Conservation (phyloP, 2,797 vertebrate genomes). For the Pitangus sulphuratus region DNA sequence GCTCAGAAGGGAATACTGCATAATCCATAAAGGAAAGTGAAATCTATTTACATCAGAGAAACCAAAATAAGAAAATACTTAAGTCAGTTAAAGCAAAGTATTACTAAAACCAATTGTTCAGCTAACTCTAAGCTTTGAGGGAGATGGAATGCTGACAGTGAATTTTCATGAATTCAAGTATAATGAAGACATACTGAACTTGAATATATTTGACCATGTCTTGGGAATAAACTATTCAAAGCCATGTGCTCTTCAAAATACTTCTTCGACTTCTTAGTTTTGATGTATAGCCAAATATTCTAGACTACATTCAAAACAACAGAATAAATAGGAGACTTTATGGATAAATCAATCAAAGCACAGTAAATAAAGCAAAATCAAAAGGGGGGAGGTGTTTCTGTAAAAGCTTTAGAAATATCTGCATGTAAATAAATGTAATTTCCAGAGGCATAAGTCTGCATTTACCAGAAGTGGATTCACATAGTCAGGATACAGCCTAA, state of each 20-base stretch:
- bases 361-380: not conserved
- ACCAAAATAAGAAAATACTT: not conserved
- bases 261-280: rapidly evolving
- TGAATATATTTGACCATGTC: not conserved
- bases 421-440: not conserved
- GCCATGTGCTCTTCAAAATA: not conserved
- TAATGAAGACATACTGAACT: not conserved
- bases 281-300: not conserved
- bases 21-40: not conserved
- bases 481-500: not conserved
- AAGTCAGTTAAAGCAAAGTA: not conserved
- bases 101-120: not conserved
- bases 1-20: not conserved
- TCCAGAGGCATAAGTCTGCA: not conserved
- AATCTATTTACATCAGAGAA: not conserved
- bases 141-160: not conserved
- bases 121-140: not conserved
- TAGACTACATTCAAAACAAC: not conserved
- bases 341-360: not conserved
- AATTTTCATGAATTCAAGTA: not conserved
- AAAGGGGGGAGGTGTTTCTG: not conserved
- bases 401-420: not conserved
- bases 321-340: not conserved
- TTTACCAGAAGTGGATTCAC: not conserved
- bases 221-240: not conserved